Base-by-base conservation (phyloP, 2,113 vertebrate species). In the Haemorhous mexicanus region DNA sequence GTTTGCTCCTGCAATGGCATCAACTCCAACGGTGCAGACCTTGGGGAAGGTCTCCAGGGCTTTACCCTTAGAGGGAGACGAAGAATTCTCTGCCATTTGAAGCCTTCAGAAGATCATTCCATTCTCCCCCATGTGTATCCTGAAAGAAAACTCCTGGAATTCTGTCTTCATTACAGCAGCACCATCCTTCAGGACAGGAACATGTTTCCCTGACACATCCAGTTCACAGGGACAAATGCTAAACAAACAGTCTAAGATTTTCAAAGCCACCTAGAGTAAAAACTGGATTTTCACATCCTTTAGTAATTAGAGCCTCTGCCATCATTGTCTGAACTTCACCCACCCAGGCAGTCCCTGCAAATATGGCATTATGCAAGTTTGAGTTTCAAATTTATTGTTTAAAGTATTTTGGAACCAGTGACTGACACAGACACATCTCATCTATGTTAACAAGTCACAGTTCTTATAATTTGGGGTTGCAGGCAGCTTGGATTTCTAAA, bases 371-470 rank as follows among this genome's bases (percentile, higher is more conserved):
- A 84, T 59, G 52, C 39, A 87, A 67, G 64, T 72, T 1, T 68
- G 44, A 33, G 16, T 73, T 93, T 93, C 72, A 63, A 59, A 79
- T 69, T 88, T 90, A 77, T 88, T 89, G 43, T 95, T 97, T 89
- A 32, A 93, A 47, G 61, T 30, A 20, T 46, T 82, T 95, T 59
- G 53, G 82, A 95, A 72, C 50, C 56, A 68, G 52, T 28, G 47
- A 74, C 37, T 74, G 84, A 30, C 53, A 62, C n/a, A 90, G 62
- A 79, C 63, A 84, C 33, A 41, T 75, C 27, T 94, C 5, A 4
- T 69, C 87, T 49, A 28, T 2, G 2, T 30, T 44, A 93, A 84
- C 44, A 95, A 96, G 58, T 15, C 24, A 44, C 19, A 33, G 43
- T 41, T 93, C 47, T 58, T 41, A 47, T 21, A 88, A 91, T 90